phyloP scores from a whole-genome alignment of 2,888 invertebrate species.

The Apodemia zela region DNA sequence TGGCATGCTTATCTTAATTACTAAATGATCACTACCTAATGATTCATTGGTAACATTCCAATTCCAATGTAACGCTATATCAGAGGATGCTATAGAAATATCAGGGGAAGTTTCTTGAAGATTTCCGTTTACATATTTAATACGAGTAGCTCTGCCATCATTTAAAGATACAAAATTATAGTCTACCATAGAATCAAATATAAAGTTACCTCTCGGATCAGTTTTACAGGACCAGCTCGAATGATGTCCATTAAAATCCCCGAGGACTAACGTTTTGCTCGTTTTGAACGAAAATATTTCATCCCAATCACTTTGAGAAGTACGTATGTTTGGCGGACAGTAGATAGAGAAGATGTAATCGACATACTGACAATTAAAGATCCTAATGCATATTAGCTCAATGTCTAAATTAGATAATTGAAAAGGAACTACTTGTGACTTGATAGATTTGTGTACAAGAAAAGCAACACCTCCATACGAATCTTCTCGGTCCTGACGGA shows the following conservation, averaged over 20 bases:
- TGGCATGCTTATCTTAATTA: background rate
- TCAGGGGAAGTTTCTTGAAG: background rate
- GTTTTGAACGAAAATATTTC: background rate
- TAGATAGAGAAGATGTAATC: background rate
- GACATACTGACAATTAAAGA: background rate
- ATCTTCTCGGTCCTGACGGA: slow-evolving; percentile 14
- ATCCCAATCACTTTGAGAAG: background rate
- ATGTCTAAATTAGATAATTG: background rate
- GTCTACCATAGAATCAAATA: slow-evolving; percentile 23
- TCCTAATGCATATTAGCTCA: too few relatives aligned
- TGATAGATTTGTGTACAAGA: slow-evolving; percentile 11
- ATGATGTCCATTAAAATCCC: slow-evolving; percentile 28
- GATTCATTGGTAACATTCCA: slow-evolving; percentile 2
- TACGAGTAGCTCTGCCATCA: slow-evolving; percentile 23
- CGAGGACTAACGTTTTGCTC: slow-evolving; percentile 9
- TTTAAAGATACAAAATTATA: slow-evolving; percentile 22
- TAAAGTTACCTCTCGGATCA: slow-evolving; percentile 24
- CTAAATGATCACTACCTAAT: slow-evolving; percentile 10
- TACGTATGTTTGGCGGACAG: background rate
- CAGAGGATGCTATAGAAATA: background rate
- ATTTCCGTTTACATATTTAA: slow-evolving; percentile 17
- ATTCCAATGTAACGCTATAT: slow-evolving; percentile 8
- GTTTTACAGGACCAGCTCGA: slow-evolving; percentile 26
- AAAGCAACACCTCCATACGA: slow-evolving; percentile 20
- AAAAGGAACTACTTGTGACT: background rate